Conservation (phyloP, 2,888 invertebrate species). For the Esperia sulphurella region DNA sequence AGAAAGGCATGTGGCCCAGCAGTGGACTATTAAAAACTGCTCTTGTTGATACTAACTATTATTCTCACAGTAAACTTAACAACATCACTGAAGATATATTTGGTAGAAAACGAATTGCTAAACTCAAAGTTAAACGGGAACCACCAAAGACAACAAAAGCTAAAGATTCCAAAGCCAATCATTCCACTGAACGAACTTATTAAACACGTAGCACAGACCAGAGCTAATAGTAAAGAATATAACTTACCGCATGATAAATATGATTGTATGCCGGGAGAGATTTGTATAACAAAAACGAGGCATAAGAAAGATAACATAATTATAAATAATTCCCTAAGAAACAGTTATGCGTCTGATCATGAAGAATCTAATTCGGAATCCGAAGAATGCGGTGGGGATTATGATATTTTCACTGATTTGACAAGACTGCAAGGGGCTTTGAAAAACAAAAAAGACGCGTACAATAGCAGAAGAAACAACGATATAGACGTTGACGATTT, state of each 20-base stretch:
- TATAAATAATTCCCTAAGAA: not conserved
- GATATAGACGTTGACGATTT: slow-evolving; percentile 23
- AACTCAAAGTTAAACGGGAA: not conserved
- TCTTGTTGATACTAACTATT: no score
- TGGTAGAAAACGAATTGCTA: not conserved
- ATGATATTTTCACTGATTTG: not conserved
- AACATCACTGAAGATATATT: not conserved
- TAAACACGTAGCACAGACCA: no score
- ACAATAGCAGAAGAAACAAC: slow-evolving; percentile 4
- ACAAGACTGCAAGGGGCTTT: not conserved
- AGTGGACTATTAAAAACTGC: no score
- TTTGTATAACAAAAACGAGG: not conserved
- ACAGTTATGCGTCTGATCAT: no score
- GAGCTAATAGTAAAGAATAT: no score
- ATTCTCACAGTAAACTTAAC: not conserved
- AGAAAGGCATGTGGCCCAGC: no score
- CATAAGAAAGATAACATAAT: not conserved
- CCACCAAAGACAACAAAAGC: no score
- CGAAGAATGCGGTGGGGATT: not conserved
- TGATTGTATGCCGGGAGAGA: not conserved
- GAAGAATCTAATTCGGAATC: not conserved
- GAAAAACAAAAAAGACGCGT: not conserved
- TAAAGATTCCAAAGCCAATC: no score
- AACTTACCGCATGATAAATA: not conserved
- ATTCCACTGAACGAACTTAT: no score